A percentile compares a stretch with the other conserved stretches of the same genome.
These are phyloP conservation scores for Tetraneura akinire DNA, from an alignment of 1,140 invertebrate genomes.

Conservation along the genomic window DNA sequence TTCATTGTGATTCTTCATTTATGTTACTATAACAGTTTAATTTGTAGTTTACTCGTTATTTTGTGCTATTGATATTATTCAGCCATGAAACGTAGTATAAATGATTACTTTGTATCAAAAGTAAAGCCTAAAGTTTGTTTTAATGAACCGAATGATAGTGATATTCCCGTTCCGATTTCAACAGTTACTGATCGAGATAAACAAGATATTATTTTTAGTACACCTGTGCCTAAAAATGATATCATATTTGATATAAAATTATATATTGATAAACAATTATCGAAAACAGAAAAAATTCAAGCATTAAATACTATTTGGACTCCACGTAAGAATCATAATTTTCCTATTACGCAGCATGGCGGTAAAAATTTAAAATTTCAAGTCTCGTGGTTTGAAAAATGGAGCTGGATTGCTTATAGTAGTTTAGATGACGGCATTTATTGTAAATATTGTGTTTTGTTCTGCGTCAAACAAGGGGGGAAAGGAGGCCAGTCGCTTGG, in stretches of 20 bases:
- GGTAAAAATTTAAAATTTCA: constrained; percentile 12
- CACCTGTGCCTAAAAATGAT: neutral
- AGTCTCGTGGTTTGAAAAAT: neutral
- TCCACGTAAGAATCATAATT: neutral
- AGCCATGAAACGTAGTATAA: neutral
- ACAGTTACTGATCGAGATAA: no score
- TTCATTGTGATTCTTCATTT: no score
- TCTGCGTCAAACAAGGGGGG: neutral
- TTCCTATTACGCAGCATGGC: neutral
- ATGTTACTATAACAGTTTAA: no score
- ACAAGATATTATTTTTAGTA: no score
- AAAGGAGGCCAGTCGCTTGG: neutral
- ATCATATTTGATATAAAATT: neutral
- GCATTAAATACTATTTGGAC: neutral
- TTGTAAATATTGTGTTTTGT: neutral
- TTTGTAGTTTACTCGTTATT: no score
- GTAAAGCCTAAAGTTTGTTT: neutral
- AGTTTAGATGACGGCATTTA: constrained; percentile 6
- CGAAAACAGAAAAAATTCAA: neutral
- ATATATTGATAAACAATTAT: neutral
- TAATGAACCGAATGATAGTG: no score
- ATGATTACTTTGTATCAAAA: neutral
- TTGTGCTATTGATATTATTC: no score
- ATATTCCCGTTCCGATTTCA: no score
- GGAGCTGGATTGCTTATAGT: neutral